A percentile compares a stretch with the other conserved stretches of the same genome.
phyloP scores from a whole-genome alignment of 2,113 vertebrate genomes.

The Grallaria varia region DNA sequence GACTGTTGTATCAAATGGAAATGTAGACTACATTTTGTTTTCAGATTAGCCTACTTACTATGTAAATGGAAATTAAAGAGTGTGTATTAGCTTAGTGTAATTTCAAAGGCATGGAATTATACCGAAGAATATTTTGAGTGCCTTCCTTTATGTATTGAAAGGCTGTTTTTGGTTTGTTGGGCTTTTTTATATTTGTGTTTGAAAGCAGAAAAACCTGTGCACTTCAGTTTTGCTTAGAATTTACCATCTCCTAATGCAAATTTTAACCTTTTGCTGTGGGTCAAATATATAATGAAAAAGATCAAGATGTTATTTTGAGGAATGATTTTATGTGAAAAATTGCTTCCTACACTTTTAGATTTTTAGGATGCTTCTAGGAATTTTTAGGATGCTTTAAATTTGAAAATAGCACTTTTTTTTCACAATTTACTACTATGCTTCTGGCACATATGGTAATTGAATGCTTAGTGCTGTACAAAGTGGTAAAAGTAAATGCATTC shows the following conservation, averaged over 20 bases:
- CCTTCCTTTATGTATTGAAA: background rate
- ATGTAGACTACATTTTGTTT: background rate
- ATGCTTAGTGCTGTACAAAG: background rate
- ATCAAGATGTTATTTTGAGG: background rate
- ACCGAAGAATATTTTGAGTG: background rate
- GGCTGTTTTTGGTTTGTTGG: background rate
- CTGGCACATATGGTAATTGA: background rate
- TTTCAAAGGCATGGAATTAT: background rate
- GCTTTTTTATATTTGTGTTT: background rate
- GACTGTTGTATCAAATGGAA: background rate
- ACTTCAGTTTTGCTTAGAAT: background rate
- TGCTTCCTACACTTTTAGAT: background rate
- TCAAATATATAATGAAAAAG: background rate
- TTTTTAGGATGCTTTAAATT: background rate
- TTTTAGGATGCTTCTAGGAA: background rate
- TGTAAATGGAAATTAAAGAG: background rate
- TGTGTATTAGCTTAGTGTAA: background rate
- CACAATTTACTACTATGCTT: background rate
- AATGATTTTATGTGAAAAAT: background rate
- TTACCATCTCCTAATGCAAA: background rate
- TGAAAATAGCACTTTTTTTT: background rate
- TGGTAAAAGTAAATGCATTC: background rate
- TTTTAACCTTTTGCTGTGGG: background rate
- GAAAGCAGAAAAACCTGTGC: background rate
- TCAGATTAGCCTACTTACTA: background rate